A percentile compares a stretch with the other conserved stretches of the same genome.
Evolutionary conservation across 2,113 vertebrate genomes (phyloP).

Genomic region (Aldabrachelys gigantea): DNA sequence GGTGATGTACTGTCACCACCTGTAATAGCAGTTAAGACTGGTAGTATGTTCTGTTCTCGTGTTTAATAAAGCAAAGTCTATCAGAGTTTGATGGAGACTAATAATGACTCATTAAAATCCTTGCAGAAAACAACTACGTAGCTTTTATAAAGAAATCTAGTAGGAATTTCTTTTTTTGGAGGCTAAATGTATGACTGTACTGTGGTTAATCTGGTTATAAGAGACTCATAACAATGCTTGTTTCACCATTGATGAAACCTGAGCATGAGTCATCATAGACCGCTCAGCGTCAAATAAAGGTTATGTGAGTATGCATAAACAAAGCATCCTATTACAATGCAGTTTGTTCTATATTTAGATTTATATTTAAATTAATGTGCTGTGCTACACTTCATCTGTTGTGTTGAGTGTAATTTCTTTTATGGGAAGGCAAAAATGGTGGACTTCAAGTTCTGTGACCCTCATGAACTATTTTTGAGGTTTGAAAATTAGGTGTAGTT

Average conservation of each 20-base stretch:
- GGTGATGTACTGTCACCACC: background rate
- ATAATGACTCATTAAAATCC: slow-evolving; percentile 1
- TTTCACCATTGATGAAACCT: background rate
- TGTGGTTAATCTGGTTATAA: slow-evolving; percentile 7
- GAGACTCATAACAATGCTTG: background rate
- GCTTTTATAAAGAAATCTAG: slow-evolving; percentile 2
- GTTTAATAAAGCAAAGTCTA: background rate
- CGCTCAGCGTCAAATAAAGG: slow-evolving; percentile 2
- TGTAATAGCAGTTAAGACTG: background rate
- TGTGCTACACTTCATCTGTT: background rate
- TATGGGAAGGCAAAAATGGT: slow-evolving; percentile 5
- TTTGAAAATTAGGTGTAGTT: slow-evolving; percentile 24
- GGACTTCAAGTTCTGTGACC: background rate
- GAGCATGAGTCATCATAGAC: background rate
- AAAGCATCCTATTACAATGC: background rate
- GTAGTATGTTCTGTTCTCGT: background rate
- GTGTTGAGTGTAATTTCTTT: background rate
- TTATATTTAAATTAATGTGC: slow-evolving; percentile 33
- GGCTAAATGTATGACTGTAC: background rate
- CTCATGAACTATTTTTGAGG: slow-evolving; percentile 19
- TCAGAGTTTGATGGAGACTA: background rate
- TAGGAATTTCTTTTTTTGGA: slow-evolving; percentile 29
- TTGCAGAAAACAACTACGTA: slow-evolving; percentile 20
- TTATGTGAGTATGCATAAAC: background rate
- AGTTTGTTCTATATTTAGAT: slow-evolving; percentile 27